phyloP scores from a whole-genome alignment of 2,888 invertebrate genomes.

The Yponomeuta evonymella region DNA sequence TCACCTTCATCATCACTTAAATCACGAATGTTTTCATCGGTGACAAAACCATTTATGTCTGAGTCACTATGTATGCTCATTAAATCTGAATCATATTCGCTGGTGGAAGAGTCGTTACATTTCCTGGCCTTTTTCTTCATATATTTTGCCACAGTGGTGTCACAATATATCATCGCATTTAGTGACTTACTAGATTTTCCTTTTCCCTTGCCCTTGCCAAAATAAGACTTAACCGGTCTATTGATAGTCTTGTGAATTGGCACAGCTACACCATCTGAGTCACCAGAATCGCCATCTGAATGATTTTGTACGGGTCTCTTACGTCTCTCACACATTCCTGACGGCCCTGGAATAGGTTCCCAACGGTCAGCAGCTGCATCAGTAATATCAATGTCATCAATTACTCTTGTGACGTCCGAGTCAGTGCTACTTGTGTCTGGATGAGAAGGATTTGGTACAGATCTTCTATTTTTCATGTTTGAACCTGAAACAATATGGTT shows the following conservation, averaged over 20 bases:
- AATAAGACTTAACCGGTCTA: slow-evolving; percentile 10
- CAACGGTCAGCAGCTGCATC: not conserved
- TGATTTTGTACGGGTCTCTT: slow-evolving; percentile 7
- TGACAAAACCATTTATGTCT: slow-evolving; percentile 10
- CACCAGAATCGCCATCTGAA: slow-evolving; percentile 5
- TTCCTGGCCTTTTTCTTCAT: slow-evolving; percentile 12
- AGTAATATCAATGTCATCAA: not conserved
- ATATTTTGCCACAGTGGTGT: slow-evolving; percentile 11
- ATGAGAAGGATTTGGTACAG: not conserved
- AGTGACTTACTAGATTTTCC: slow-evolving; percentile 5
- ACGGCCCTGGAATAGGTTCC: slow-evolving; percentile 5
- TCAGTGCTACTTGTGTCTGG: not conserved
- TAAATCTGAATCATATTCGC: slow-evolving; percentile 11
- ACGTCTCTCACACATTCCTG: slow-evolving; percentile 7
- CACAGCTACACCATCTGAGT: slow-evolving; percentile 9
- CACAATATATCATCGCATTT: slow-evolving; percentile 7
- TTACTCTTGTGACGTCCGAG: not conserved
- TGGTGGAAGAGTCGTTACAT: slow-evolving; percentile 11
- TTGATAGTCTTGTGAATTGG: slow-evolving; percentile 12
- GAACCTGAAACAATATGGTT: too few species aligned
- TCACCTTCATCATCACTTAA: slow-evolving; percentile 8
- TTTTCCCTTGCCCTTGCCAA: slow-evolving; percentile 12
- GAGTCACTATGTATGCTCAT: slow-evolving; percentile 12
- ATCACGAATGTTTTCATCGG: slow-evolving; percentile 9
- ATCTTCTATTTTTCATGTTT: not conserved